phyloP scores from a whole-genome alignment of 1,140 invertebrate genomes.

The Oreohelix idahoensis region DNA sequence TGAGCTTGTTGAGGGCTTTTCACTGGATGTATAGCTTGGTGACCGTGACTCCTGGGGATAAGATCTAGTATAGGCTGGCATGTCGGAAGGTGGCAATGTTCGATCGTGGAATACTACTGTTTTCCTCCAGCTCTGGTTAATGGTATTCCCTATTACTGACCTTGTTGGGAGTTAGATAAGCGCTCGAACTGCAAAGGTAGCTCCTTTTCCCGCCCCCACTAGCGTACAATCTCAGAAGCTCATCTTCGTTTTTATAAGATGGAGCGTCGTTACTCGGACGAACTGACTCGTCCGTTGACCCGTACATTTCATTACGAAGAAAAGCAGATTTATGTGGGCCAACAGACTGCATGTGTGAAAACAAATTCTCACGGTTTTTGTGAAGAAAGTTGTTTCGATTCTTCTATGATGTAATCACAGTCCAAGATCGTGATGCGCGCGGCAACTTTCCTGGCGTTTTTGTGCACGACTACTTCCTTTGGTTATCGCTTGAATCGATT shows the following conservation, averaged over 20 bases:
- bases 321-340: constrained; percentile 10
- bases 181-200: neutral
- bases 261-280: neutral
- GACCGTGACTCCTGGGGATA: too few species aligned
- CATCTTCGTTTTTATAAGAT: neutral
- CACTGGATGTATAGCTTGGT: too few species aligned
- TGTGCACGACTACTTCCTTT: neutral
- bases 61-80: too few species aligned
- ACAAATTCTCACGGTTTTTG: neutral
- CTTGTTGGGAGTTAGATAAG: neutral
- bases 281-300: neutral
- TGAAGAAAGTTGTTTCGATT: neutral
- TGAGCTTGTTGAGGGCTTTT: too few species aligned
- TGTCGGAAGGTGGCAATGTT: too few species aligned
- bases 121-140: neutral
- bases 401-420: neutral
- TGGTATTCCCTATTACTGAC: neutral
- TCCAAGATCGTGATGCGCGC: too few species aligned
- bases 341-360: neutral
- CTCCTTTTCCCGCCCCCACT: neutral
- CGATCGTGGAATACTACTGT: too few species aligned
- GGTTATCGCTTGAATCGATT: neutral
- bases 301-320: neutral
- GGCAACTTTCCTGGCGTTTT: neutral
- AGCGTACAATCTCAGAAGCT: neutral